phyloP scores from a whole-genome alignment of 2,113 vertebrate genomes.

The Nibea albiflora region DNA sequence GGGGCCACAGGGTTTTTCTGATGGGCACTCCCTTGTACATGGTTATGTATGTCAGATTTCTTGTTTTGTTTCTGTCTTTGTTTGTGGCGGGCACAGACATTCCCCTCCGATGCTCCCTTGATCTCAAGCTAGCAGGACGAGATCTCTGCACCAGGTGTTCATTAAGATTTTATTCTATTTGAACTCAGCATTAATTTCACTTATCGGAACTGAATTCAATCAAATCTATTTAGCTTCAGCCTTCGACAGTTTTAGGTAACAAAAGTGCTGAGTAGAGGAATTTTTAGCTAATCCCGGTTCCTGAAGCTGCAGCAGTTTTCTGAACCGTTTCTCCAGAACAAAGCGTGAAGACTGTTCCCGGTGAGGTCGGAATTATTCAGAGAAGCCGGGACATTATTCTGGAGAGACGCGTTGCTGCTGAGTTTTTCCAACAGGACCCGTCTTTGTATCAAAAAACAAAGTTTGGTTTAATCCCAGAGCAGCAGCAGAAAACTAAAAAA shows the following conservation, averaged over 20 bases:
- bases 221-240: background rate
- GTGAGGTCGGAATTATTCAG: constrained; percentile 8
- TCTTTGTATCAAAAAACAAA: background rate
- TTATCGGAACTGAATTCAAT: too few species aligned
- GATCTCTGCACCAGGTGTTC: background rate
- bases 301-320: background rate
- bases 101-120: too few species aligned
- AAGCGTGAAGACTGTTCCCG: background rate
- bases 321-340: background rate
- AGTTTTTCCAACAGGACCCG: background rate
- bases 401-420: background rate
- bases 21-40: too few species aligned
- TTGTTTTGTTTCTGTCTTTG: too few species aligned
- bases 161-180: background rate
- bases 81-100: too few species aligned
- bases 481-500: background rate
- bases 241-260: background rate
- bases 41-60: too few species aligned
- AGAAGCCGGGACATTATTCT: background rate
- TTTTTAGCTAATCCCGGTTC: background rate
- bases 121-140: background rate
- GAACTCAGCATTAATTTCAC: background rate
- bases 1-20: too few species aligned
- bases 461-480: background rate
- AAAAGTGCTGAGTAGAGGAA: too few species aligned